Evolutionary conservation across 35 echinoderm and acorn worm species (phyloP).

Genomic region (Heliocidaris erythrogramma): DNA sequence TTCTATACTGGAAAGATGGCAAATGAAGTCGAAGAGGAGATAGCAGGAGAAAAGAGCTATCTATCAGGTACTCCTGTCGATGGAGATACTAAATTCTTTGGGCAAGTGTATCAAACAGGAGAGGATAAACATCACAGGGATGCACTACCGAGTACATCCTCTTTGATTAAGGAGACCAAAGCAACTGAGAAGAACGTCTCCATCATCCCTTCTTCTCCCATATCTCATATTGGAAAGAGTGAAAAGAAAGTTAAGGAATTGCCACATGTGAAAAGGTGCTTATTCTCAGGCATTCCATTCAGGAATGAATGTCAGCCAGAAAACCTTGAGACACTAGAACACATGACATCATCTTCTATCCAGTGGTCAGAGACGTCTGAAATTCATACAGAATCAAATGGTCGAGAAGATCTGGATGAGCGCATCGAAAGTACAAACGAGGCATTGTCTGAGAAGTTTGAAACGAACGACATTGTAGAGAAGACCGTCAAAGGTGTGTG

Average conservation of each 20-base stretch:
- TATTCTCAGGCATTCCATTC: not conserved
- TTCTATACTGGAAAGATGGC: not conserved
- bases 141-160: not conserved
- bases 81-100: not conserved
- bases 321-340: not conserved
- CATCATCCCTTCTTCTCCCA: not conserved
- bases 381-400: not conserved
- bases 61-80: not conserved
- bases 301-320: not conserved
- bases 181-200: not conserved
- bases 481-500: not conserved
- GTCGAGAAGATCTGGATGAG: not conserved
- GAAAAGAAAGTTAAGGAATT: not conserved
- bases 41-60: not conserved
- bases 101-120: not conserved
- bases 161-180: too few species aligned
- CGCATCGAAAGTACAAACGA: not conserved
- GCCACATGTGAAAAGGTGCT: not conserved
- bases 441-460: not conserved
- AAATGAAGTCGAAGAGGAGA: not conserved
- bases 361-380: not conserved
- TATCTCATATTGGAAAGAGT: not conserved
- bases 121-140: not conserved
- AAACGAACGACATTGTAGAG: not conserved
- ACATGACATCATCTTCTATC: not conserved